Base-by-base conservation (phyloP, 1,140 invertebrate genomes). In the Druon quercuslanigerum region DNA sequence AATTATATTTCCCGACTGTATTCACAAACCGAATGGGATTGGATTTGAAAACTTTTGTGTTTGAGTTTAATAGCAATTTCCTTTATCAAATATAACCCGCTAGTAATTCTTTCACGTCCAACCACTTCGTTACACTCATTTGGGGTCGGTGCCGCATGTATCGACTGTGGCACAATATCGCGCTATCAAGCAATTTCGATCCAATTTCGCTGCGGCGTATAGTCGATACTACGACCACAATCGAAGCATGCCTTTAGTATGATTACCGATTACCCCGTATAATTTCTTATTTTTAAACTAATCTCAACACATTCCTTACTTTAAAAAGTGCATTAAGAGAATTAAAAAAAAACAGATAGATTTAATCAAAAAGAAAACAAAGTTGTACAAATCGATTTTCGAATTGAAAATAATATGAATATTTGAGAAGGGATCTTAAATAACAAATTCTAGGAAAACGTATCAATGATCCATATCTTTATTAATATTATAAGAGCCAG, bases 131-230 rank as follows among this genome's bases (percentile, higher is more conserved):
- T 66, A 66, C 60, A 40, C 20, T 66, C 60, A 40, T 46, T 46
- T 46, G 33, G 25, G 25, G 60, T 40, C 40, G 52, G n/a, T 54
- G 16, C 17, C 17, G 17, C 52, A 54, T 54, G 60, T 66, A 66
- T 66, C 60, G 60, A 66, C 33, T 66, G 40, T 14, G 40, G 25
- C 60, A 66, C 60, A 66, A 66, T 40, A 66, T 66, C 60, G 60
- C 40, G 60, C 60, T 66, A 66, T 66, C 60, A 66, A 66, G 60
- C 25, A 66, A 66, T 66, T 66, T 66, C 60, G 60, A 33, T 66
- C 60, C 60, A 66, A 66, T 66, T 66, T 40, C 25, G 60, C 16
- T 40, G 60, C 57, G n/a, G 25, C 57, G 40, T 66, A 66, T 66
- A 66, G 33, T 66, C 25, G 60, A 66, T 33, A 20, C 25, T 66